A percentile compares a stretch with the other conserved stretches of the same genome.
Evolutionary conservation across 2,888 invertebrate species (phyloP).

Genomic region (Biston stratarius): DNA sequence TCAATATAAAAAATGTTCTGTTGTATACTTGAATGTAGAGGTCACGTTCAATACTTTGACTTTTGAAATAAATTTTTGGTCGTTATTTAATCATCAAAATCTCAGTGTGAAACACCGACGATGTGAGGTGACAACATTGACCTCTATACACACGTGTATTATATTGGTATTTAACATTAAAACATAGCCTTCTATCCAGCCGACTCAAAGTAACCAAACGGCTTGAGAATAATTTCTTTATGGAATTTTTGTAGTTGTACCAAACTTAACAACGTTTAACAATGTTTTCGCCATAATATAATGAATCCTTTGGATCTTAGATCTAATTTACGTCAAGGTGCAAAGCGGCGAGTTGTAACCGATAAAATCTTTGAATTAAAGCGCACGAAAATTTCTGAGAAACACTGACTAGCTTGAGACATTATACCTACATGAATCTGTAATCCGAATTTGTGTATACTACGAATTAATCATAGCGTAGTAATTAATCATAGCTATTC

Average conservation of each 20-base stretch:
- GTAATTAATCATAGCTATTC: no score
- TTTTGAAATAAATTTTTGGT: background rate
- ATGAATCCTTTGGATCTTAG: background rate
- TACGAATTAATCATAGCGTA: no score
- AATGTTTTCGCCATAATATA: background rate
- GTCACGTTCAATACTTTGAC: background rate
- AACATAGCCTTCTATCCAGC: slow-evolving; percentile 7
- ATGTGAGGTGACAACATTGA: slow-evolving; percentile 23
- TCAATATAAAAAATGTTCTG: background rate
- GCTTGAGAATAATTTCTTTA: background rate
- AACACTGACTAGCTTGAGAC: no score
- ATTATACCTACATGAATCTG: no score
- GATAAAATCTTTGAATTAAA: no score
- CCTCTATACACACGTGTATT: slow-evolving; percentile 17
- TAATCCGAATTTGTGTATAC: no score
- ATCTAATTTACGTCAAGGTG: no score
- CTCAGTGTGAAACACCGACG: slow-evolving; percentile 11
- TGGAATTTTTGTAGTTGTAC: background rate
- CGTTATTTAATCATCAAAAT: slow-evolving; percentile 32
- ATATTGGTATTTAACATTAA: slow-evolving; percentile 14
- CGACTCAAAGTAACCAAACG: background rate
- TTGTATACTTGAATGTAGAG: background rate
- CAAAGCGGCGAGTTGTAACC: no score
- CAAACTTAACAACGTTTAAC: background rate
- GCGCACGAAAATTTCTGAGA: no score